phyloP scores from a whole-genome alignment of 2,888 invertebrate species.

The Frankliniella intonsa region DNA sequence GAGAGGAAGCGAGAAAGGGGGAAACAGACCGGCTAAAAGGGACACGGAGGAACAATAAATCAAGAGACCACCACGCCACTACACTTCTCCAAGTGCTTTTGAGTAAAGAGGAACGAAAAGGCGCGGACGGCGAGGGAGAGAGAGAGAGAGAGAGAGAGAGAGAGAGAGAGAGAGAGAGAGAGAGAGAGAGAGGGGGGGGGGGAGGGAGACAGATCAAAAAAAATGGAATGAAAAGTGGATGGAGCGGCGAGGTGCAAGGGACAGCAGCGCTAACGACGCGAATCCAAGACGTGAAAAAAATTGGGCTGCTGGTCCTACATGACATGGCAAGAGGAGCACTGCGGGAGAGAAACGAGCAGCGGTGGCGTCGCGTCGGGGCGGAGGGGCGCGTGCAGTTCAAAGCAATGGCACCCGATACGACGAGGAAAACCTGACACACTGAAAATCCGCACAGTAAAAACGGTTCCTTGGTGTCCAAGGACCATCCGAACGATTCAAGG shows the following conservation, averaged over 20 bases:
- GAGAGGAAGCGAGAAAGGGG: neutral
- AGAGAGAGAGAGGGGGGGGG: too few species aligned
- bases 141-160: neutral
- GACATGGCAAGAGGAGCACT: too few species aligned
- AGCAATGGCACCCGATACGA: too few species aligned
- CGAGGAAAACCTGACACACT: too few species aligned
- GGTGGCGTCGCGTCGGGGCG: too few species aligned
- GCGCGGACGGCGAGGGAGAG: neutral
- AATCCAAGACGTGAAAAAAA: slow-evolving; percentile 5
- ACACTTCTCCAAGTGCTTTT: slow-evolving; percentile 3
- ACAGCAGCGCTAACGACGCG: slow-evolving; percentile 20
- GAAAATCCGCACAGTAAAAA: too few species aligned
- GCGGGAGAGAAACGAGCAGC: too few species aligned
- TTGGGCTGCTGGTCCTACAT: neutral
- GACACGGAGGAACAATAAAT: slow-evolving; percentile 11
- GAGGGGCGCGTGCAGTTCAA: too few species aligned
- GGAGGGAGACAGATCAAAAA: too few species aligned
- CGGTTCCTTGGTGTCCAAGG: too few species aligned
- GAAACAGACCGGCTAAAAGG: slow-evolving; percentile 7
- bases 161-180: too few species aligned
- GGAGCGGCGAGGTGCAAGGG: neutral
- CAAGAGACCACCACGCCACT: slow-evolving; percentile 16
- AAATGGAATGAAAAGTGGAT: slow-evolving; percentile 23
- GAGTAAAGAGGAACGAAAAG: neutral
- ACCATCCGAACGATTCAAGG: too few species aligned